Evolutionary conservation across 92 coral and sea anemone species (phyloP).

Genomic region (Bergia puertoricense): DNA sequence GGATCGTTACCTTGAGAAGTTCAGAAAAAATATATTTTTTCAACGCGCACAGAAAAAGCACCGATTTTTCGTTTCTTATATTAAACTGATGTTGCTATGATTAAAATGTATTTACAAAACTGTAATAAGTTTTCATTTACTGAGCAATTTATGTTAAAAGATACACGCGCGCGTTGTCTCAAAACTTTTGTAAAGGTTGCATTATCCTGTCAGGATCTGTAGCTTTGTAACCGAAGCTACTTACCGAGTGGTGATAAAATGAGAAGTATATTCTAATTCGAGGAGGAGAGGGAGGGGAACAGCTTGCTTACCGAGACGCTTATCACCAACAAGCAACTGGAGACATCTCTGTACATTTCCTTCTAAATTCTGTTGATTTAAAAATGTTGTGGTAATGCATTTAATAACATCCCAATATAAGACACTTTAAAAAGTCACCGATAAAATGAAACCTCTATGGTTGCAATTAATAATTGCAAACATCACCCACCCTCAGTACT

Average conservation of each 20-base stretch:
- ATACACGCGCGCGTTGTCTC: no score
- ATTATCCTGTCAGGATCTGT: no score
- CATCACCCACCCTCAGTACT: conserved; percentile 58
- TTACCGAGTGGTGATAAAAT: no score
- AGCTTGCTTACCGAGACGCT: conserved; percentile 67
- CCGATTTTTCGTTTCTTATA: background rate
- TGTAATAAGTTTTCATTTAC: no score
- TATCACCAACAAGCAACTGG: conserved; percentile 61
- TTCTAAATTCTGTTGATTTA: conserved; percentile 44
- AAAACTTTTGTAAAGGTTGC: no score
- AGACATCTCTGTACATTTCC: conserved; percentile 44
- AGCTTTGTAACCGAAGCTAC: no score
- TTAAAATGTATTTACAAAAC: no score
- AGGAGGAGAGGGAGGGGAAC: no score
- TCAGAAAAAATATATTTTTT: background rate
- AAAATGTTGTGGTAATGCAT: background rate
- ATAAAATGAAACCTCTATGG: background rate
- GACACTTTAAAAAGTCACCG: background rate
- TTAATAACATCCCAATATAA: background rate
- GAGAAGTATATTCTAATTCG: no score
- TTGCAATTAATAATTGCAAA: no score
- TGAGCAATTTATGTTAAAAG: no score
- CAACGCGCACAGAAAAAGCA: background rate
- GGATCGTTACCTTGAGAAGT: conserved; percentile 59
- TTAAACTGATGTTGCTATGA: no score